Evolutionary conservation across 2,797 vertebrate genomes (phyloP).

Genomic region (Clamator glandarius): DNA sequence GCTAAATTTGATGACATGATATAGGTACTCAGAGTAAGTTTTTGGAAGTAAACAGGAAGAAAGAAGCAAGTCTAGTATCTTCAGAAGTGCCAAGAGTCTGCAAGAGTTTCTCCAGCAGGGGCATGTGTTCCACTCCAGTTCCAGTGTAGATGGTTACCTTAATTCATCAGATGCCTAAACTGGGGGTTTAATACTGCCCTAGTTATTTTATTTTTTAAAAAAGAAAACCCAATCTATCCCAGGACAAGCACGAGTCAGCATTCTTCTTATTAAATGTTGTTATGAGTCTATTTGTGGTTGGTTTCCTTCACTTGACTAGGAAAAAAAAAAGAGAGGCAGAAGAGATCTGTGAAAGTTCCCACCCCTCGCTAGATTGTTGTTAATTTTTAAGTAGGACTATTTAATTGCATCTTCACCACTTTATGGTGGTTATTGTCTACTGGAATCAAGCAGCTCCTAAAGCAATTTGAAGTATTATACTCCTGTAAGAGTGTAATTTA

Average conservation of each 20-base stretch:
- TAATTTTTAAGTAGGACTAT: conserved; percentile 1
- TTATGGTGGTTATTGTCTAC: background rate
- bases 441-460: background rate
- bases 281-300: background rate
- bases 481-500: background rate
- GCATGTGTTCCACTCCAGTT: background rate
- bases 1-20: background rate
- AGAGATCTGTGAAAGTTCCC: background rate
- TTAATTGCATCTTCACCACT: background rate
- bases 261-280: background rate
- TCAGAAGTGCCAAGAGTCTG: background rate
- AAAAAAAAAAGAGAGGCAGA: background rate
- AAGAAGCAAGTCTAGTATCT: background rate
- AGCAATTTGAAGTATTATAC: conserved; percentile 32
- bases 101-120: background rate
- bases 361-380: background rate
- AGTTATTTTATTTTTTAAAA: background rate
- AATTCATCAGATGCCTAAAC: background rate
- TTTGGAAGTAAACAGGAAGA: background rate
- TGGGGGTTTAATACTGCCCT: background rate
- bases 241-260: background rate
- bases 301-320: background rate
- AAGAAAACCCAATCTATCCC: background rate
- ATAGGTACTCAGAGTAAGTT: background rate
- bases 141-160: background rate